phyloP scores from a whole-genome alignment of 2,797 vertebrate genomes.

The Thripadectes ignobilis region DNA sequence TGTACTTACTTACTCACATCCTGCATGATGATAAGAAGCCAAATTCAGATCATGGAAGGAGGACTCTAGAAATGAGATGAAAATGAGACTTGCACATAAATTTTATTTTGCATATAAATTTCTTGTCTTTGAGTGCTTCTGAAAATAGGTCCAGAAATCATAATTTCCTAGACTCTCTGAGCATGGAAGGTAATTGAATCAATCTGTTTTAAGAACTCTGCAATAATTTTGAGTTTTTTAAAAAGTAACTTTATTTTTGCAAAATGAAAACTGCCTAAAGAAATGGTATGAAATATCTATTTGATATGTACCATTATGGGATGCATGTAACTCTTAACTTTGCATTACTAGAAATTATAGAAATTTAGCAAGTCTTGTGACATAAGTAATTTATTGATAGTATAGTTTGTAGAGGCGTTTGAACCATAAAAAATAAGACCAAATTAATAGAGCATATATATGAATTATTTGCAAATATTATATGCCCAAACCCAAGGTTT shows the following conservation, averaged over 20 bases:
- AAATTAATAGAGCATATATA: not conserved
- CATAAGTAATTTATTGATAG: not conserved
- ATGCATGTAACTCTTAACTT: not conserved
- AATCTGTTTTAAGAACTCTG: not conserved
- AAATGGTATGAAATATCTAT: not conserved
- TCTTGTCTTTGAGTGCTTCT: not conserved
- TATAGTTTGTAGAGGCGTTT: not conserved
- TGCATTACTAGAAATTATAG: not conserved
- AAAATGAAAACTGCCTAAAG: not conserved
- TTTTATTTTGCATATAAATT: not conserved
- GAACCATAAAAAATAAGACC: not conserved
- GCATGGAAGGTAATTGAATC: not conserved
- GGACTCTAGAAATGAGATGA: not conserved
- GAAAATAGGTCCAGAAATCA: not conserved
- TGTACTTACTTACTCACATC: not conserved
- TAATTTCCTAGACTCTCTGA: not conserved
- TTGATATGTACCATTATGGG: not conserved
- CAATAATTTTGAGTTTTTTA: not conserved
- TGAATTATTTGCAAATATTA: not conserved
- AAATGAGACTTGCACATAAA: not conserved
- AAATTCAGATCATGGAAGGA: not conserved
- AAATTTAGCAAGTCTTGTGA: not conserved
- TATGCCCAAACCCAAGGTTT: not conserved
- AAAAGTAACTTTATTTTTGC: not conserved
- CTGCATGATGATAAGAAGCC: not conserved